A percentile compares a stretch with the other conserved stretches of the same genome.
phyloP scores from a whole-genome alignment of 2,113 vertebrate species.

The Laticauda colubrina region DNA sequence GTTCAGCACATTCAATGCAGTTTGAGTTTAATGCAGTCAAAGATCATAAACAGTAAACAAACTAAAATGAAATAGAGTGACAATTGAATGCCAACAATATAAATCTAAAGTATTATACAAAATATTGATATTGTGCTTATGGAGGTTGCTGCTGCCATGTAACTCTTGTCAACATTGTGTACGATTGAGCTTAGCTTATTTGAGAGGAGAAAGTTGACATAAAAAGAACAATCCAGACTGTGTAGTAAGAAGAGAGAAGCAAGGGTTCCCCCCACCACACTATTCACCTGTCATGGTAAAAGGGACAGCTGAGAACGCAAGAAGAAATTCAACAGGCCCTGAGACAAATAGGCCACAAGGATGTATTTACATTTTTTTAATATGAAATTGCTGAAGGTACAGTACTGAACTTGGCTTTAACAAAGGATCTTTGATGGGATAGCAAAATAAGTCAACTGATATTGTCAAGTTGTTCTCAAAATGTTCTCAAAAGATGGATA shows the following conservation, averaged over 20 bases:
- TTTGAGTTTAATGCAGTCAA: background rate
- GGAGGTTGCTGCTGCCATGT: background rate
- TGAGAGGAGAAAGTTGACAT: background rate
- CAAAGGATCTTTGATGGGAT: background rate
- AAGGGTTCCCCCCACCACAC: accelerated
- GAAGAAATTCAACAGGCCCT: background rate
- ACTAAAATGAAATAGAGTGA: background rate
- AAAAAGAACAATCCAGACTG: background rate
- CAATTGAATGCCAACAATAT: background rate
- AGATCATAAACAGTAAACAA: background rate
- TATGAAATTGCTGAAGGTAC: background rate
- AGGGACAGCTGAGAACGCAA: background rate
- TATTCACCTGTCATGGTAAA: background rate
- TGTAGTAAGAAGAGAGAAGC: background rate
- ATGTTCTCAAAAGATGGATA: background rate
- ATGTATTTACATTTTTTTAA: background rate
- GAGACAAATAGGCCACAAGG: background rate
- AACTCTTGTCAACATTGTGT: background rate
- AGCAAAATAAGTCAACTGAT: background rate
- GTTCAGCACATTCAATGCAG: background rate
- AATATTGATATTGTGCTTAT: background rate
- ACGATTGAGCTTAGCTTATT: background rate
- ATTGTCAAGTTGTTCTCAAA: background rate
- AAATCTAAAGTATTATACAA: background rate
- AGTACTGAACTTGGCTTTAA: background rate